Evolutionary conservation across 2,888 invertebrate genomes (phyloP).

Genomic region (Allygus modestus): DNA sequence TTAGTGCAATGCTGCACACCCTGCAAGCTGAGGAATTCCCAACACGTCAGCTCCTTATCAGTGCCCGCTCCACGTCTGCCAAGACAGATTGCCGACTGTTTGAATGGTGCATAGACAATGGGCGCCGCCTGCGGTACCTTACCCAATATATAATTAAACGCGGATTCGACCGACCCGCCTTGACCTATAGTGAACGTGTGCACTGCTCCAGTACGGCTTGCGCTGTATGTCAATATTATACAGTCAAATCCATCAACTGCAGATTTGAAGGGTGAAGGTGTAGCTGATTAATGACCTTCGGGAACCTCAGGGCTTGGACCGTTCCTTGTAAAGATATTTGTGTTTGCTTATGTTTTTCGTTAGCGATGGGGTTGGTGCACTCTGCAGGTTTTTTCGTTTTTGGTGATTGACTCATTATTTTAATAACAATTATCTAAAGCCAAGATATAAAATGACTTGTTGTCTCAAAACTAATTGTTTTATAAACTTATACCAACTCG

Average conservation of each 20-base stretch:
- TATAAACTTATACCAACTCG: no score
- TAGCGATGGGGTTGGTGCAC: no score
- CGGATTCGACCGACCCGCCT: constrained; percentile 30
- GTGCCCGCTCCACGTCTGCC: not conserved
- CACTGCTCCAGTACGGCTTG: not conserved
- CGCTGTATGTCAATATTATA: not conserved
- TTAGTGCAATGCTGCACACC: not conserved
- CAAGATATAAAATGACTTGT: no score
- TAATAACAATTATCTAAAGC: no score
- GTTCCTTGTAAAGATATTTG: no score
- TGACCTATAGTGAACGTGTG: constrained; percentile 17
- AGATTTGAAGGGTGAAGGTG: not conserved
- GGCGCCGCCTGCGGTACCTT: constrained; percentile 23
- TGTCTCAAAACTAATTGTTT: no score
- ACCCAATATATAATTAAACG: constrained; percentile 48
- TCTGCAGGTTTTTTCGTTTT: no score
- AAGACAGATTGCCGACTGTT: not conserved
- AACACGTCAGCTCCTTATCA: not conserved
- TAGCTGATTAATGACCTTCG: not conserved
- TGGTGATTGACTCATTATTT: no score
- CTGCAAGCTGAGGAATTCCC: no score
- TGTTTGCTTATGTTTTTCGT: no score
- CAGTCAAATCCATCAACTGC: constrained; percentile 1
- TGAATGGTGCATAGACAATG: constrained; percentile 53
- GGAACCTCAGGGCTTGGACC: not conserved